phyloP scores from a whole-genome alignment of 2,113 vertebrate species.

The Paraplagusia blochii region DNA sequence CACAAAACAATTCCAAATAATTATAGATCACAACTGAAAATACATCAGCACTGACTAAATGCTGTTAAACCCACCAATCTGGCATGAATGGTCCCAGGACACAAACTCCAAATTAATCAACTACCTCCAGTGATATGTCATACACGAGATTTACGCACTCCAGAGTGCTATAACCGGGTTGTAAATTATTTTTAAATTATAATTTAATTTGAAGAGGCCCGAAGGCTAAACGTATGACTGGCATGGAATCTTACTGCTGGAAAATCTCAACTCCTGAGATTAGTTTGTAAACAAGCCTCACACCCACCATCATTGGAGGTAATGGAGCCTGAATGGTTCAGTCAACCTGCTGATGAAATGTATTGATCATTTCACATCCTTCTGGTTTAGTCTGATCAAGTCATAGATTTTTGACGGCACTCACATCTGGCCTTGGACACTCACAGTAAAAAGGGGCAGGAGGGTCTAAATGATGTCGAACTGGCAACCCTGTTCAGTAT shows the following conservation, averaged over 20 bases:
- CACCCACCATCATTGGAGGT: conserved; percentile 38
- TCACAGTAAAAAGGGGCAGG: not conserved
- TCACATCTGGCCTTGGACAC: conserved; percentile 1
- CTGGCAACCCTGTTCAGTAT: too few species aligned
- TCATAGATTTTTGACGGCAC: conserved; percentile 6
- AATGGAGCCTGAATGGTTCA: conserved; percentile 52
- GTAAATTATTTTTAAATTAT: too few species aligned
- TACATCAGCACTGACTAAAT: too few species aligned
- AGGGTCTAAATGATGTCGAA: too few species aligned
- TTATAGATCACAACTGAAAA: too few species aligned
- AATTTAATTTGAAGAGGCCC: not conserved
- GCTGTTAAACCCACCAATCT: too few species aligned
- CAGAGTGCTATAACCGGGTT: too few species aligned
- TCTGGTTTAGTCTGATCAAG: conserved; percentile 8
- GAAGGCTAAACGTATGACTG: not conserved
- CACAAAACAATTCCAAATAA: too few species aligned
- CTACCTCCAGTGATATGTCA: too few species aligned
- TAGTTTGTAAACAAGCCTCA: conserved; percentile 29
- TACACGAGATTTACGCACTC: too few species aligned
- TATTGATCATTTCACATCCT: conserved; percentile 49
- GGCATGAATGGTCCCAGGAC: too few species aligned
- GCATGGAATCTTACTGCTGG: not conserved
- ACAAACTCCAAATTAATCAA: too few species aligned
- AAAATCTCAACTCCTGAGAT: conserved; percentile 14
- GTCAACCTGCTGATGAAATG: conserved; percentile 41